Evolutionary conservation across 2,113 vertebrate genomes (phyloP).

Genomic region (Oplegnathus fasciatus): DNA sequence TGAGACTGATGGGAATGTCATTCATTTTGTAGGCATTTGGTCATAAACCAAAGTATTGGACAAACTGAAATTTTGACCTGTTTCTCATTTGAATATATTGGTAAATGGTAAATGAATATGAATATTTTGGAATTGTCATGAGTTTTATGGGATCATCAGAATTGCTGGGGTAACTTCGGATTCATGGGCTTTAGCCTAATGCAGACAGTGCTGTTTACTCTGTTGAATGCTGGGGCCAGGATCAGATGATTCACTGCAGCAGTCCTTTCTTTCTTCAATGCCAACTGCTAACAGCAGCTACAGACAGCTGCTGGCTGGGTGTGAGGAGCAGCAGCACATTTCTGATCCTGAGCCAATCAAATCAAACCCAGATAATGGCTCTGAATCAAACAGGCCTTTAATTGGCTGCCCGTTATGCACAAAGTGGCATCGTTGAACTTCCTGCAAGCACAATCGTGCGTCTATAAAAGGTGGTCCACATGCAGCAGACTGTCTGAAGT

Average conservation of each 20-base stretch:
- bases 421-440: not conserved
- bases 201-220: not conserved
- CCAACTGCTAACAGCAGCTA: conserved; percentile 39
- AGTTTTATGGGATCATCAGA: not conserved
- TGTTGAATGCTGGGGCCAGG: not conserved
- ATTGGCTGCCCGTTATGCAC: conserved; percentile 8
- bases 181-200: not conserved
- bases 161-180: not conserved
- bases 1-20: not conserved
- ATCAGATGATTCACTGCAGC: conserved; percentile 10
- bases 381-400: conserved; percentile 22
- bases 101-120: no score
- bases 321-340: conserved; percentile 20
- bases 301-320: conserved; percentile 39
- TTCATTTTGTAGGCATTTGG: not conserved
- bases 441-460: not conserved
- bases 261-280: conserved; percentile 10
- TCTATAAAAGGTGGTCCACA: not conserved
- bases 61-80: not conserved
- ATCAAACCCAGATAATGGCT: conserved; percentile 42
- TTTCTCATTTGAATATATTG: not conserved
- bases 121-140: not conserved
- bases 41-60: not conserved
- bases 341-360: conserved; percentile 44
- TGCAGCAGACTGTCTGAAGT: not conserved